Percentiles rank a stretch among this genome's conserved stretches.
These are phyloP conservation scores for Ornithoptera priamus DNA, from an alignment of 2,888 invertebrate genomes.

Conservation along the genomic window DNA sequence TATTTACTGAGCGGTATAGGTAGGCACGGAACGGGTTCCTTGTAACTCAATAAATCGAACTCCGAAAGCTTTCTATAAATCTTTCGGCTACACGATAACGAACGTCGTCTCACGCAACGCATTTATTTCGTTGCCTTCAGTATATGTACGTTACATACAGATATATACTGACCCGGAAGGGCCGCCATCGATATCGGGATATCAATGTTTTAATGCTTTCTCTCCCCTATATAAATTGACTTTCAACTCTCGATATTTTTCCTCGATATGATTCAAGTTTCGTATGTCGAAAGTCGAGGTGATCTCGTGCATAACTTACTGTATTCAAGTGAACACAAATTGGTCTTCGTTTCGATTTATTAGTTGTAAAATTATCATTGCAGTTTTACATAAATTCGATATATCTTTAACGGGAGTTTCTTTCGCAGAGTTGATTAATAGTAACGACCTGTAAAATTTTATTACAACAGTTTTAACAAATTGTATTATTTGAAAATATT, in stretches of 20 bases:
- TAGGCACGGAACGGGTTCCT: conserved; percentile 76
- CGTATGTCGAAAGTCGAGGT: conserved; percentile 40
- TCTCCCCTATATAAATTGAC: conserved; percentile 41
- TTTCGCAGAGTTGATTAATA: conserved; percentile 16
- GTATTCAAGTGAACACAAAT: conserved; percentile 45
- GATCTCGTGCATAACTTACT: conserved; percentile 32
- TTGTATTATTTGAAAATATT: neutral
- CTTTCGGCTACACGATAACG: conserved; percentile 74
- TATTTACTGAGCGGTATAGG: conserved; percentile 77
- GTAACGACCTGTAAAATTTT: conserved; percentile 10
- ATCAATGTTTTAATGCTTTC: conserved; percentile 51
- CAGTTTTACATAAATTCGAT: conserved; percentile 54
- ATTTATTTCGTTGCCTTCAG: conserved; percentile 57
- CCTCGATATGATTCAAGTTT: conserved; percentile 41
- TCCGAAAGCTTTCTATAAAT: conserved; percentile 74
- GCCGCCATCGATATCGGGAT: conserved; percentile 54
- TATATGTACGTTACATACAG: conserved; percentile 43
- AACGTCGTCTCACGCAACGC: conserved; percentile 77
- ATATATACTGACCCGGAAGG: conserved; percentile 57
- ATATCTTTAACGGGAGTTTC: conserved; percentile 47
- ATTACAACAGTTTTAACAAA: neutral
- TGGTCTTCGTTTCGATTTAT: conserved; percentile 51
- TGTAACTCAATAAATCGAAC: conserved; percentile 69
- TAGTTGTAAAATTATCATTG: conserved; percentile 51
- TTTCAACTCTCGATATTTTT: conserved; percentile 40